Percentiles rank a stretch among this genome's conserved stretches.
phyloP scores from a whole-genome alignment of 2,797 vertebrate species.

The Psittacula echo region DNA sequence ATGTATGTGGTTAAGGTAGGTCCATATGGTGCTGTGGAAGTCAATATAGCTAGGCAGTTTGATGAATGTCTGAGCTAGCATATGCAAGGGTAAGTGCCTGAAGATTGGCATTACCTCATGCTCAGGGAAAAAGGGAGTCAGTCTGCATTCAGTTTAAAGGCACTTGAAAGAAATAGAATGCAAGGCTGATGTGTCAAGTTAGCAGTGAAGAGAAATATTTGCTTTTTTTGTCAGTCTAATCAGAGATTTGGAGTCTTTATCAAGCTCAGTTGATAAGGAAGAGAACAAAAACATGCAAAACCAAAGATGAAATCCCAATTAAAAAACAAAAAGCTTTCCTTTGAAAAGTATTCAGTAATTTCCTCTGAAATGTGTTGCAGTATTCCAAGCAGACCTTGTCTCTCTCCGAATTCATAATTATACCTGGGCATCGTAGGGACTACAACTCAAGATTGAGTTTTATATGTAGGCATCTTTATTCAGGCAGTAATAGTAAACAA shows the following conservation, averaged over 20 bases:
- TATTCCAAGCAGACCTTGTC: background rate
- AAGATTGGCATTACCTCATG: background rate
- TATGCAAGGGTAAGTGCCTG: background rate
- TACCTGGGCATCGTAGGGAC: background rate
- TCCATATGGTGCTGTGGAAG: background rate
- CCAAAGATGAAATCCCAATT: background rate
- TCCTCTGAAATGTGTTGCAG: background rate
- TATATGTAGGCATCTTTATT: background rate
- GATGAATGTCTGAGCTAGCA: background rate
- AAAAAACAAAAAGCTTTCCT: background rate
- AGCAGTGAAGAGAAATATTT: background rate
- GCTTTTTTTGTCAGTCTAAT: background rate
- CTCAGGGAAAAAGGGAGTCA: background rate
- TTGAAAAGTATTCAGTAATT: background rate
- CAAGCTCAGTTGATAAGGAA: background rate
- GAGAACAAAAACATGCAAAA: background rate
- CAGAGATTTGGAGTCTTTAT: background rate
- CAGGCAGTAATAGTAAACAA: background rate
- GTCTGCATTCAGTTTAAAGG: background rate
- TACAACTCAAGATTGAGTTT: background rate
- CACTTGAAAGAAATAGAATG: background rate
- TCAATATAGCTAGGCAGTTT: background rate
- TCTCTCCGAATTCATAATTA: background rate
- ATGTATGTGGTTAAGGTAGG: background rate
- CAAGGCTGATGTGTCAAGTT: background rate